Percentiles rank a stretch among this genome's conserved stretches.
These are phyloP conservation scores for Xanthorhoe designata DNA, from an alignment of 2,888 invertebrate species.

Conservation along the genomic window DNA sequence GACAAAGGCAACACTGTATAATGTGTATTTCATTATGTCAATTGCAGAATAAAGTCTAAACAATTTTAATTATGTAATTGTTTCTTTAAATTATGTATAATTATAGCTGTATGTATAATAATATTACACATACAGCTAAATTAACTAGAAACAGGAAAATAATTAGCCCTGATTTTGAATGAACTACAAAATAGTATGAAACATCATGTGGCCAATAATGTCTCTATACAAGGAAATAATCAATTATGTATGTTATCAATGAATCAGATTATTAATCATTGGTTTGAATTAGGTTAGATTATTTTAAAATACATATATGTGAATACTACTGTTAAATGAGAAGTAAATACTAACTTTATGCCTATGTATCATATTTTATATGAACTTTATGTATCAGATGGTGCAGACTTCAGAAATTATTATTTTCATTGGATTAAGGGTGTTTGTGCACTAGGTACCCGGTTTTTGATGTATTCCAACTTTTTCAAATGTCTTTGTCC, in stretches of 20 bases:
- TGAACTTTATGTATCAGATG: no score
- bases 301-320: no score
- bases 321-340: no score
- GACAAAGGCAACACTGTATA: conserved; percentile 21
- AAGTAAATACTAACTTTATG: no score
- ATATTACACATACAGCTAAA: no score
- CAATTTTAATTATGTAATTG: conserved; percentile 9
- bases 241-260: not conserved
- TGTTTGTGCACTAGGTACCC: no score
- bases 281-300: not conserved
- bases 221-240: not conserved
- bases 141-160: conserved; percentile 3
- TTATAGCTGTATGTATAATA: not conserved
- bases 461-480: no score
- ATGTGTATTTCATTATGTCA: conserved; percentile 17
- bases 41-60: conserved; percentile 16
- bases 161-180: conserved; percentile 1
- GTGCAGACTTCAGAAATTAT: no score
- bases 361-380: no score
- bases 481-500: no score
- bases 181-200: not conserved
- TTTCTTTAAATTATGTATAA: conserved; percentile 1
- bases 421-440: not conserved
- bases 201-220: not conserved
- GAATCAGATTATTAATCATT: not conserved